Evolutionary conservation across 2,888 invertebrate genomes (phyloP).

Genomic region (Acanthosepion lycidas): DNA sequence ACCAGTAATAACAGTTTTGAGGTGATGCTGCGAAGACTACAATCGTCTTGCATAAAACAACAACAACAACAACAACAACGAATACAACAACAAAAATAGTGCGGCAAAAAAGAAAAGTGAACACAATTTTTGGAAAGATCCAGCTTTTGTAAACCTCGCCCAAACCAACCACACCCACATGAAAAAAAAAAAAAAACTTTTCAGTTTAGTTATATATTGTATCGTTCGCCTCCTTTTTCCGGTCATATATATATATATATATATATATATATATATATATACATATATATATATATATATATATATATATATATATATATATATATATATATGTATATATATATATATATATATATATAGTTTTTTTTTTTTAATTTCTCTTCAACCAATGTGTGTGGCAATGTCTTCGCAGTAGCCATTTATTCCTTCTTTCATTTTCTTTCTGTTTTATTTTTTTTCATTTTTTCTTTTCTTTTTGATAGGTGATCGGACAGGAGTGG

Average conservation of each 20-base stretch:
- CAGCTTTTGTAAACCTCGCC: not conserved
- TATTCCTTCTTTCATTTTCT: not conserved
- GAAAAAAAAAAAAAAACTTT: not conserved
- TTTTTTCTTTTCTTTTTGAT: not conserved
- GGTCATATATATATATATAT: not conserved
- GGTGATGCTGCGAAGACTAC: not conserved
- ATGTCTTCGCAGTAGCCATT: not conserved
- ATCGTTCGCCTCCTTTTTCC: not conserved
- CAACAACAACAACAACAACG: slow-evolving; percentile 13
- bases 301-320: no score
- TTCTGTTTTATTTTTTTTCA: not conserved
- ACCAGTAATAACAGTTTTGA: not conserved
- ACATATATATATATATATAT: not conserved
- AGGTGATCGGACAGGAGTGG: not conserved
- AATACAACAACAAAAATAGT: not conserved
- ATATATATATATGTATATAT: not conserved
- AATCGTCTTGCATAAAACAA: not conserved
- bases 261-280: not conserved
- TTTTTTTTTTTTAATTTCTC: not conserved
- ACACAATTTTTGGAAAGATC: not conserved
- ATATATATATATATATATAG: not conserved
- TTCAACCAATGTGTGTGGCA: not conserved
- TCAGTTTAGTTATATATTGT: not conserved
- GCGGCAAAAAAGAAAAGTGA: not conserved
- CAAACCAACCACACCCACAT: not conserved